Evolutionary conservation across 2,888 invertebrate species (phyloP), one percentile per base, ranked within the genome.

Genomic region (Synergus laeviventris): DNA sequence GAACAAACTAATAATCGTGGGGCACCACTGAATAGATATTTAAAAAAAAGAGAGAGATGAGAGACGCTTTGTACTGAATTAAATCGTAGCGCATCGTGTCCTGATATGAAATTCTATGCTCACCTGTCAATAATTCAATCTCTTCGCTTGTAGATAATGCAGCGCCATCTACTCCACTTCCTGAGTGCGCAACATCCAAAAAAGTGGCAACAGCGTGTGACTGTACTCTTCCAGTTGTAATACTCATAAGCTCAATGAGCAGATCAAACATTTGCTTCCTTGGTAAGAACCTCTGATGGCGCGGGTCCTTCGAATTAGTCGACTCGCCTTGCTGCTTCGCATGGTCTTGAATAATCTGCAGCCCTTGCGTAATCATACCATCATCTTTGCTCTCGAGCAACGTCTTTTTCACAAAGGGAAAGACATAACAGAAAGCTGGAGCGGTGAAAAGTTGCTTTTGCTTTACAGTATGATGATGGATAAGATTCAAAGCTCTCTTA

Each of bases 351-450:
- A 96, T 93, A 61, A 96, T 92, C 78, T 94, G 93, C 21, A 95
- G 90, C 0, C 93, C 93, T 83, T 93, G 93, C 79, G 94, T 90
- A 79, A 95, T 91, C 79, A 94, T 91, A 75, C 92, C 93, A 86
- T 93, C 93, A 79, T 91, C 92, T 79, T 91, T 91, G 31, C 92
- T 92, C 0, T 92, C 91, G 11, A 92, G 85, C 61, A 94, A 85
- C 82, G 94, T 94, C 75, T 93, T 92, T 85, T 94, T 94, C 5
- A 98, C 90, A 84, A 98, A 93, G 16, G 96, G 95, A 90, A 97
- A 98, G 14, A 94, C 92, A 87, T 96, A 98, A 85, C 95, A 95
- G 91, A 97, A 97, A 0, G 95, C 95, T 1, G 97, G 95, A 0
- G 95, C 95, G 1, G 93, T 93, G 83, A 95, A 93, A 84, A 92